These are phyloP conservation scores for Cuculus canorus DNA, from an alignment of 2,797 vertebrate species.

Conservation along the genomic window DNA sequence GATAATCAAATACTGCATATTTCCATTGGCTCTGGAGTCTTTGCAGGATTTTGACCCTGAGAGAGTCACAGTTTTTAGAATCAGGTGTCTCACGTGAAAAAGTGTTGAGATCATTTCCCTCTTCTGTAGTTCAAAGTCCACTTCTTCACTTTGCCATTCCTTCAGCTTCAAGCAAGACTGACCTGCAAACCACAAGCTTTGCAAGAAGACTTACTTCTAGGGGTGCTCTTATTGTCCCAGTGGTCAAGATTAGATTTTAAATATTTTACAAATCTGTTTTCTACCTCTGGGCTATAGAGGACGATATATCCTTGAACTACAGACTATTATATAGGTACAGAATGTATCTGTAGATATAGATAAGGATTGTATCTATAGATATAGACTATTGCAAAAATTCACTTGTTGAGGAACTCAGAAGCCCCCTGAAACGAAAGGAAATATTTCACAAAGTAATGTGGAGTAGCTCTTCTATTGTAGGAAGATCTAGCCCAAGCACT, in stretches of 20 bases:
- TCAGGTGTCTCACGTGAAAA: background rate
- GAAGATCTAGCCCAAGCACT: background rate
- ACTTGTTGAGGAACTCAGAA: background rate
- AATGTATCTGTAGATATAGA: no score
- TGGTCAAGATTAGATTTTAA: background rate
- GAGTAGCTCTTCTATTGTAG: background rate
- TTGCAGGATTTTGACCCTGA: background rate
- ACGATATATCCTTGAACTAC: background rate
- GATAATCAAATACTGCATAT: background rate
- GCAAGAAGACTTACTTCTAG: background rate
- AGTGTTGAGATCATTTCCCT: background rate
- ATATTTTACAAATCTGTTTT: background rate
- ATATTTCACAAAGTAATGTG: background rate
- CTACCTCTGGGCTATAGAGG: background rate
- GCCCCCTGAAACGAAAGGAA: background rate
- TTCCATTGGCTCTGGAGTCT: background rate
- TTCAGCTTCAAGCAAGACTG: background rate
- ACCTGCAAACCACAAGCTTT: background rate
- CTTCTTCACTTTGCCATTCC: background rate
- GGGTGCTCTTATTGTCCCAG: background rate
- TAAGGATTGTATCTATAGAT: no score
- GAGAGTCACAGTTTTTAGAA: background rate
- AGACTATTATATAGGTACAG: no score
- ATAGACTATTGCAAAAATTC: background rate
- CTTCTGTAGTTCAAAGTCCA: background rate